Conservation (phyloP, 2,888 invertebrate species). For the Thecophora atra region DNA sequence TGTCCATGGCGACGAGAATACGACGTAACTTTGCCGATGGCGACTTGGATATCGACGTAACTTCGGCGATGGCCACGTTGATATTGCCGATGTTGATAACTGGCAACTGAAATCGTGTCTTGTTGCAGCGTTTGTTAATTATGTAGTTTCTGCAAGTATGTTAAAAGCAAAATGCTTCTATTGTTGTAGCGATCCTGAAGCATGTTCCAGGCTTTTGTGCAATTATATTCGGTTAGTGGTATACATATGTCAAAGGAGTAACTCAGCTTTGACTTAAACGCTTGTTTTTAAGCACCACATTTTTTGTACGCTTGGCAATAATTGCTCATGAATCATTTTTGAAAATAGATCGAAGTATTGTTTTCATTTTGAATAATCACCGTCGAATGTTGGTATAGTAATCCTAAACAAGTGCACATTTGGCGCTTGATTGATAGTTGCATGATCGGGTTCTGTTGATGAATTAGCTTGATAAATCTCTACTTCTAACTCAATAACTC, state of each 20-base stretch:
- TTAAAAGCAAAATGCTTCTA: neutral
- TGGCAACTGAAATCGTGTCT: neutral
- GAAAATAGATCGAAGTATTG: conserved; percentile 1
- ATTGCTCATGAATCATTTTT: neutral
- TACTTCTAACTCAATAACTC: neutral
- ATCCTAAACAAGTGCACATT: neutral
- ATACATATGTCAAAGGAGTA: neutral
- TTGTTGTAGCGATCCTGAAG: conserved; percentile 16
- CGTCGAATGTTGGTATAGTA: neutral
- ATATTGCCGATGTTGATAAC: too few relatives aligned
- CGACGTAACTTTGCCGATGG: too few relatives aligned
- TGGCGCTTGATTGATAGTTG: neutral
- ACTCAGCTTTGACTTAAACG: neutral
- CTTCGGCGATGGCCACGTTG: too few relatives aligned
- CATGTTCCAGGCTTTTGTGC: neutral
- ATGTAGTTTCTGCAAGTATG: conserved; percentile 8
- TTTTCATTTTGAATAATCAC: neutral
- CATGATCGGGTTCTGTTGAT: neutral
- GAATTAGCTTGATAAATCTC: neutral
- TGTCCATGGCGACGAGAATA: too few relatives aligned
- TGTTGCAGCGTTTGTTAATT: conserved; percentile 12
- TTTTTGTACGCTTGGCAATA: neutral
- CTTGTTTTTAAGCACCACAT: neutral
- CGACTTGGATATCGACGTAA: too few relatives aligned
- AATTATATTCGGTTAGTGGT: neutral